phyloP scores from a whole-genome alignment of 1,140 invertebrate species.

The Trachelipus rathkii region DNA sequence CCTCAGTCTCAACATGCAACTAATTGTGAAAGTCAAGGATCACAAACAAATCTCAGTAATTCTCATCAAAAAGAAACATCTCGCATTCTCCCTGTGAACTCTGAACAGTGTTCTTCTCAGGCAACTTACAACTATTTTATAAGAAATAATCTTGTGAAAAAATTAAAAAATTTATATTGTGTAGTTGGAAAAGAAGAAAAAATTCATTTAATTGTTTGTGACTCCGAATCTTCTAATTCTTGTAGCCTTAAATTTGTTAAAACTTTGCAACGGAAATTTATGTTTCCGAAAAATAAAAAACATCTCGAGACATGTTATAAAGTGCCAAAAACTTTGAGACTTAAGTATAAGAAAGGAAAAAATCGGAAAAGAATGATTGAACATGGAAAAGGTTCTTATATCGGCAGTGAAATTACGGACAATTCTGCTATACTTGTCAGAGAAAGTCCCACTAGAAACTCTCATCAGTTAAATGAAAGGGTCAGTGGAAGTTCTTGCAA shows the following conservation, averaged over 20 bases:
- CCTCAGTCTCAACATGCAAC: too few species aligned
- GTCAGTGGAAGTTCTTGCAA: too few species aligned
- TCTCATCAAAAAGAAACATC: background rate
- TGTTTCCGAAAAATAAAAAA: background rate
- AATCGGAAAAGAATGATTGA: too few species aligned
- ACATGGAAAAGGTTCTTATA: too few species aligned
- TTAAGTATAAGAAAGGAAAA: too few species aligned
- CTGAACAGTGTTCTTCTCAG: background rate
- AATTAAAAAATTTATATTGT: constrained; percentile 8
- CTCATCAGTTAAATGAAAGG: too few species aligned
- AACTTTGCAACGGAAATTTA: background rate
- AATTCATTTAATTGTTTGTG: background rate
- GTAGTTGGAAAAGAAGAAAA: background rate
- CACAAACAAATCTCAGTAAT: background rate
- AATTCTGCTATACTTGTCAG: too few species aligned
- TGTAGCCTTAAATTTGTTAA: background rate
- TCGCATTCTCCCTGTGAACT: background rate
- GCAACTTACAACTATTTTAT: background rate
- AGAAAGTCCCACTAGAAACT: too few species aligned
- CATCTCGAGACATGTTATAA: background rate
- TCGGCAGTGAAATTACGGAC: too few species aligned
- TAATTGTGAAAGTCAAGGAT: too few species aligned
- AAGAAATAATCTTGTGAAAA: background rate
- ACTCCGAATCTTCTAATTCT: background rate
- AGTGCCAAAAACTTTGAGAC: background rate